Evolutionary conservation across 2,888 invertebrate genomes (phyloP), one percentile per base, ranked within the genome.

Genomic region (Gymnocheta viridis): DNA sequence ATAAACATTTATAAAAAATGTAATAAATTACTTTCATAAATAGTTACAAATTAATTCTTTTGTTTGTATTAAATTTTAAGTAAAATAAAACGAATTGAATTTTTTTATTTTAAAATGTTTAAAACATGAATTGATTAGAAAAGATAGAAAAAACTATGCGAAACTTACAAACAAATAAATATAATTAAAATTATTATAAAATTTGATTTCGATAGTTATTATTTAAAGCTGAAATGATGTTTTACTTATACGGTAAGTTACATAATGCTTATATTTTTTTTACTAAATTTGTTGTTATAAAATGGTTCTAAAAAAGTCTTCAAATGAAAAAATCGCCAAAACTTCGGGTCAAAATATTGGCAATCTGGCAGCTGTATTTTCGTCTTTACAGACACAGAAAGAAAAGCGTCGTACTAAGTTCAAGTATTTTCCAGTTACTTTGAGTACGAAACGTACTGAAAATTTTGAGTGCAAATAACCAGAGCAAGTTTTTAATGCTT

Each of bases 181-280:
- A 77, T 81, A 84, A 77, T 83, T 80, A 60, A 72, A 83, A 80
- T 80, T 83, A 80, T 72, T 58, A 72, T 73, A 54, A 74, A 24
- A 6, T 17, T 7, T 24, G 12, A 72, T 12, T 70, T 70, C 22
- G 27, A 32, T 51, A 6, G 3, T 0, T 10, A 41, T 29, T 44
- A 6, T 9, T 29, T 27, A 44, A 41, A 47, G 9, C 19, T 4
- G n/a, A 44, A 51, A 32, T 22, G 5, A 22, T 19, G 35, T 22
- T 17, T 44, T 44, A 17, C 5, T 32, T 32, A n/a, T 1, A 7
- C 44, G n/a, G 44, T 2, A 1, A 51, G 7, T 24, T 29, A 41
- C 22, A 12, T 17, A n/a, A 32, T n/a, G 4, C 35, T 10, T 44
- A 19, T 17, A 47, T 27, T 19, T n/a, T n/a, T n/a, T n/a, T n/a